Evolutionary conservation across 2,888 invertebrate genomes (phyloP), one percentile per base, ranked within the genome.

Genomic region (Leptopilina myrica): DNA sequence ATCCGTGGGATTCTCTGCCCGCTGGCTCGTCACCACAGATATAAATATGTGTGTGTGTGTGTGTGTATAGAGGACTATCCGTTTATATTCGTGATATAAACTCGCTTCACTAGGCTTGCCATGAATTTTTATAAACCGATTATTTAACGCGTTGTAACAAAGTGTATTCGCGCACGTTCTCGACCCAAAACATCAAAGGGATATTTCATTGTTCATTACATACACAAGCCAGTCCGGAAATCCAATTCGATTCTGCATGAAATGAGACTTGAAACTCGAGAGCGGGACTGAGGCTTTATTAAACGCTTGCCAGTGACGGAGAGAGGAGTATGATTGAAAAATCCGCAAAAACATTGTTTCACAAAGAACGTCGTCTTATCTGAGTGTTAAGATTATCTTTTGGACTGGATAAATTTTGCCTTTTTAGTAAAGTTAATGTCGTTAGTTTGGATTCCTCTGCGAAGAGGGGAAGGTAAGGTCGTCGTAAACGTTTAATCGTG

Each of bases 121-220:
- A 88, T 88, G 88, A 88, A 88, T 89, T 90, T 91, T 91, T 90
- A 89, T 89, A 90, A 91, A 90, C 87, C 88, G 88, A 90, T 90
- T 90, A 90, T 90, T 88, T 86, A 87, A 84, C 82, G 85, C 85
- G 86, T 87, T 91, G 90, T 91, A 90, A 90, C 89, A 86, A 88
- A 90, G 88, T 85, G 81, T 78, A 73, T 64, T 76, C 76, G 77
- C 66, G 76, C 80, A 78, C 78, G 56, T 66, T 81, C 80, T 82
- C 62, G 59, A 69, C 43, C 46, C 64, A 81, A 84, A 86, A 91
- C 89, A 90, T 91, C 90, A 91, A 91, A 91, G 89, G 87, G 87
- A 88, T 82, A 82, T 84, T 82, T 79, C 79, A 56, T 82, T 66
- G 78, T 84, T 80, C 82, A 85, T 85, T 84, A 84, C 81, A 82